phyloP scores from a whole-genome alignment of 2,888 invertebrate species.

The Eubasilissa splendida region DNA sequence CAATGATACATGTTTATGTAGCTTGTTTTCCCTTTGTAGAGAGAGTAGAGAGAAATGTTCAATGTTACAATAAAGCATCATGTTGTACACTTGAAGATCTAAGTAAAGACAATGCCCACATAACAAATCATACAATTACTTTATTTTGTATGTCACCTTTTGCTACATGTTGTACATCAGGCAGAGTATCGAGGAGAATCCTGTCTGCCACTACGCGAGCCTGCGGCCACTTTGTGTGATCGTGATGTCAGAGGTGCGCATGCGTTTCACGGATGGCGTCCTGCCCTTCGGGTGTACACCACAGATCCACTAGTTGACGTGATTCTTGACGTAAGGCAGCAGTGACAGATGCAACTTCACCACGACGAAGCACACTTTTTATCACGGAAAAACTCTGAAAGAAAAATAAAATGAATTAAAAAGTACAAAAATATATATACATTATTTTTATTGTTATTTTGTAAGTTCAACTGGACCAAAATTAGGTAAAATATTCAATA shows the following conservation, averaged over 20 bases:
- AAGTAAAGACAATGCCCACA: no score
- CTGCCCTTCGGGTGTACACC: slow-evolving; percentile 83
- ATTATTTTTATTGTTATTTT: no score
- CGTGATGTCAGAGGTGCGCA: slow-evolving; percentile 59
- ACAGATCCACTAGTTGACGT: slow-evolving; percentile 79
- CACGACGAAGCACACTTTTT: slow-evolving; percentile 69
- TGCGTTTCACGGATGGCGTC: slow-evolving; percentile 63
- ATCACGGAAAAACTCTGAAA: slow-evolving; percentile 76
- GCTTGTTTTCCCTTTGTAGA: no score
- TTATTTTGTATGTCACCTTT: slow-evolving; percentile 7
- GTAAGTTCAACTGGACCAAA: no score
- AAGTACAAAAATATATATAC: no score
- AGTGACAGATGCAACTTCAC: slow-evolving; percentile 75
- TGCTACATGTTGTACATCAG: background rate
- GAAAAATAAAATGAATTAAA: background rate
- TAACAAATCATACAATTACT: background rate
- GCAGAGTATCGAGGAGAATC: background rate
- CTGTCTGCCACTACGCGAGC: background rate
- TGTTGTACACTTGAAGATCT: no score
- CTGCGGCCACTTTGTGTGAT: background rate
- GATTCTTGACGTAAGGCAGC: slow-evolving; percentile 78
- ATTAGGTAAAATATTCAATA: no score
- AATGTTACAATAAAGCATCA: no score
- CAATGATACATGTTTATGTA: no score
- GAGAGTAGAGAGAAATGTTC: no score